A percentile compares a stretch with the other conserved stretches of the same genome.
phyloP scores from a whole-genome alignment of 1,140 invertebrate genomes.

The Cotesia chilonis region DNA sequence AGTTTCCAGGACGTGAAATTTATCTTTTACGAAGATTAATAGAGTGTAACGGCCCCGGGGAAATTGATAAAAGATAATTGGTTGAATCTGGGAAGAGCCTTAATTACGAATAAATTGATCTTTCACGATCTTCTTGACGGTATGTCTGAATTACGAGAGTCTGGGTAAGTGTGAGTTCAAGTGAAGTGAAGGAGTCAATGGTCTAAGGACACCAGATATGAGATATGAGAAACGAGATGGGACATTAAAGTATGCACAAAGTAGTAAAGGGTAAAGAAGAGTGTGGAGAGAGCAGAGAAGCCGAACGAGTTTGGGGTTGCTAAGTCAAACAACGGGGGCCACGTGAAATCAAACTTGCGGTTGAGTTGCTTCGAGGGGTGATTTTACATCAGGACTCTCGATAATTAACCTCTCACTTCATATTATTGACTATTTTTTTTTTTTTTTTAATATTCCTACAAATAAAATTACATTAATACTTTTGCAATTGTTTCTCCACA shows the following conservation, averaged over 20 bases:
- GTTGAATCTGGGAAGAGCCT: conserved; percentile 10
- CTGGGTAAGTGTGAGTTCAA: neutral
- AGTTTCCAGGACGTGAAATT: neutral
- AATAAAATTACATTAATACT: too few species aligned
- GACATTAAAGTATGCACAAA: neutral
- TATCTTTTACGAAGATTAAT: conserved; percentile 19
- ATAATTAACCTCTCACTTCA: too few species aligned
- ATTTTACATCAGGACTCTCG: neutral
- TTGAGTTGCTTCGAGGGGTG: conserved; percentile 20
- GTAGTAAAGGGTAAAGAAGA: neutral
- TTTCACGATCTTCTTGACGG: conserved; percentile 25
- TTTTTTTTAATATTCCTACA: too few species aligned
- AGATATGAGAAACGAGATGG: neutral
- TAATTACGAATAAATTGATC: conserved; percentile 30
- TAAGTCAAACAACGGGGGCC: conserved; percentile 18
- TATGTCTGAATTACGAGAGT: neutral
- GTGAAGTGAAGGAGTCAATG: conserved; percentile 15
- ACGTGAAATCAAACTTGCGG: conserved; percentile 28
- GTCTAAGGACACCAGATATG: neutral
- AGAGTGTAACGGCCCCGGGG: conserved; percentile 8
- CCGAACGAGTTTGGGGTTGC: too few species aligned
- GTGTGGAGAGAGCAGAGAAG: neutral
- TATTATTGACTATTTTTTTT: too few species aligned
- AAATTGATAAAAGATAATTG: conserved; percentile 29
- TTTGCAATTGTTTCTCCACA: too few species aligned